A percentile compares a stretch with the other conserved stretches of the same genome.
phyloP scores from a whole-genome alignment of 2,113 vertebrate species.

The Nansenia antarctica region DNA sequence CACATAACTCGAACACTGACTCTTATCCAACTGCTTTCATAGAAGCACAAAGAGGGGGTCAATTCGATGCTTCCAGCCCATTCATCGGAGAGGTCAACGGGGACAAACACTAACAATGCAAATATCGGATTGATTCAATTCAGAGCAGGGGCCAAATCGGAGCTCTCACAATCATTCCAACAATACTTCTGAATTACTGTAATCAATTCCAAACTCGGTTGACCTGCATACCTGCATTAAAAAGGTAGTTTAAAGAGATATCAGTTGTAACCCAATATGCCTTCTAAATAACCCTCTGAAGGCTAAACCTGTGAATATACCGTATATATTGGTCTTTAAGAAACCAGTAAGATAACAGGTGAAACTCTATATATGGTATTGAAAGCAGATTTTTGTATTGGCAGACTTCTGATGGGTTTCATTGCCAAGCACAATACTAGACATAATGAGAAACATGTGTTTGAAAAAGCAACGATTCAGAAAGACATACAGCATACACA shows the following conservation, averaged over 20 bases:
- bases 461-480: constrained; percentile 54
- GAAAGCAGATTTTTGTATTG: constrained; percentile 64
- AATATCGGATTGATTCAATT: constrained; percentile 2
- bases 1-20: too few relatives aligned
- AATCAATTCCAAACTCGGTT: constrained; percentile 22
- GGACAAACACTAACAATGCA: constrained; percentile 14
- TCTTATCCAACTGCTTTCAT: too few relatives aligned
- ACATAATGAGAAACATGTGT: constrained; percentile 73
- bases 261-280: constrained; percentile 11
- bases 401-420: constrained; percentile 38
- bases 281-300: constrained; percentile 22
- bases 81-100: constrained; percentile 13
- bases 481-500: constrained; percentile 52
- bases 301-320: constrained; percentile 34
- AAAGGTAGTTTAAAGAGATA: constrained; percentile 3
- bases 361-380: constrained; percentile 71
- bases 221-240: constrained; percentile 6
- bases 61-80: too few relatives aligned
- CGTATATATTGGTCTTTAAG: constrained; percentile 47
- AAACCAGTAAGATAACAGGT: constrained; percentile 65
- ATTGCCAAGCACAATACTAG: constrained; percentile 70
- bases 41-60: too few relatives aligned
- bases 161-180: constrained; percentile 1
- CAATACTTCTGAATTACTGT: background rate
- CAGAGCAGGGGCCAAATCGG: background rate